A percentile compares a stretch with the other conserved stretches of the same genome.
Conservation (phyloP, 2,113 vertebrate genomes). For the Saccopteryx leptura region DNA sequence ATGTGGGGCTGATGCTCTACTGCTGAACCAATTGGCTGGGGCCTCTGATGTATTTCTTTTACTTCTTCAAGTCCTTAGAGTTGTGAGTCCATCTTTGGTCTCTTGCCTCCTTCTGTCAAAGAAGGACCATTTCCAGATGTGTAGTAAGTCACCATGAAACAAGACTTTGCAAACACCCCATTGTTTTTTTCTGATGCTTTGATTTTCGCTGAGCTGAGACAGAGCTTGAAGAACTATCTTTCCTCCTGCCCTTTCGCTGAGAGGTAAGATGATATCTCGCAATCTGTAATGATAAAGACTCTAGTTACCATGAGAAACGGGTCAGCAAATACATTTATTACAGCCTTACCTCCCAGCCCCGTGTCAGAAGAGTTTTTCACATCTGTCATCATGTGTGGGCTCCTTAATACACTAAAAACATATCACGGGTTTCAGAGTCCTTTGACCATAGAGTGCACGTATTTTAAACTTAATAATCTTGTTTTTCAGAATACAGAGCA, state of each 20-base stretch:
- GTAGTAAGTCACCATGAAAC: fast-evolving
- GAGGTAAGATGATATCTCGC: neutral
- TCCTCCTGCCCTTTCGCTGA: neutral
- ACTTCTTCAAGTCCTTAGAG: neutral
- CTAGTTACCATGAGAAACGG: neutral
- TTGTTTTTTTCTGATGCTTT: neutral
- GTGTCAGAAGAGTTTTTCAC: neutral
- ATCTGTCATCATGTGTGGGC: fast-evolving
- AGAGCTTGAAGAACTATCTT: no score
- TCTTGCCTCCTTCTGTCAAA: neutral
- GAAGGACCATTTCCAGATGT: neutral
- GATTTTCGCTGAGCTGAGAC: neutral
- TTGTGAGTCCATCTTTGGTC: neutral
- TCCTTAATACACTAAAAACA: neutral
- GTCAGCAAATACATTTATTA: neutral
- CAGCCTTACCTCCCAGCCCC: neutral
- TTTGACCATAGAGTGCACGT: neutral
- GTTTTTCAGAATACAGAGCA: neutral
- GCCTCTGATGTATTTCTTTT: neutral
- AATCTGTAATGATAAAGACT: neutral
- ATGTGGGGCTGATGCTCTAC: no score
- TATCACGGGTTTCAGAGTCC: neutral
- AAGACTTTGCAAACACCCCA: fast-evolving
- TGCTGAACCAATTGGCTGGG: no score
- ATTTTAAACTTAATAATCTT: neutral